phyloP scores from a whole-genome alignment of 2,888 invertebrate genomes.

The Mimas tiliae region DNA sequence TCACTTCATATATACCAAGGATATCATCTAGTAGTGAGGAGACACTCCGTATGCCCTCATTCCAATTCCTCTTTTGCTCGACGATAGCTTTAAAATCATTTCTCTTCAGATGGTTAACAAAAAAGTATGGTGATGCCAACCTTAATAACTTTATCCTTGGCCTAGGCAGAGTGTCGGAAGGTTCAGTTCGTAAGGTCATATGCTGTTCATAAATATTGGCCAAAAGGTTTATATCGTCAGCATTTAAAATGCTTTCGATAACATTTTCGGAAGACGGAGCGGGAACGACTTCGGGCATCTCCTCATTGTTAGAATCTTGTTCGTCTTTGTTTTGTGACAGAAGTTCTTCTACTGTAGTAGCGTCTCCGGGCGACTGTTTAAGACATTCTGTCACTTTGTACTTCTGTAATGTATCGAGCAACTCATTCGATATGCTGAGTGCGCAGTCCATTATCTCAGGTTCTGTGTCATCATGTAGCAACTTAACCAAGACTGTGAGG shows the following conservation, averaged over 20 bases:
- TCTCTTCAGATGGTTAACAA: conserved; percentile 82
- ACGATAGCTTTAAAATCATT: conserved; percentile 86
- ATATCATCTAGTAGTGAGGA: conserved; percentile 91
- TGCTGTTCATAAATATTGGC: conserved; percentile 85
- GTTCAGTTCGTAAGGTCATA: conserved; percentile 59
- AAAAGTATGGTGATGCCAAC: conserved; percentile 82
- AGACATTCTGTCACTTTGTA: conserved; percentile 78
- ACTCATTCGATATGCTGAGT: conserved; percentile 79
- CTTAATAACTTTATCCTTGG: conserved; percentile 60
- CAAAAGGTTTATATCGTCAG: conserved; percentile 86
- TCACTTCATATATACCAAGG: conserved; percentile 84
- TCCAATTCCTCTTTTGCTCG: conserved; percentile 87
- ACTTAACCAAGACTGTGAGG: conserved; percentile 87
- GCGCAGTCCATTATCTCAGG: conserved; percentile 88
- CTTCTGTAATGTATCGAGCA: conserved; percentile 82
- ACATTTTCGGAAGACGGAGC: conserved; percentile 74
- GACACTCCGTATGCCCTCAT: conserved; percentile 87
- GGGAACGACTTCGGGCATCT: conserved; percentile 43
- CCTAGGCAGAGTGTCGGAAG: conserved; percentile 46
- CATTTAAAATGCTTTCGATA: conserved; percentile 87
- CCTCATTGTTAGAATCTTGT: conserved; percentile 40
- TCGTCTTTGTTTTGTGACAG: conserved; percentile 54
- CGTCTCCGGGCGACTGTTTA: conserved; percentile 53
- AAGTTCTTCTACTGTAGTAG: conserved; percentile 55
- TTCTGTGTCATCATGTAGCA: conserved; percentile 89